Evolutionary conservation across 2,888 invertebrate genomes (phyloP), one percentile per base, ranked within the genome.

Genomic region (Limnephilus auricula): DNA sequence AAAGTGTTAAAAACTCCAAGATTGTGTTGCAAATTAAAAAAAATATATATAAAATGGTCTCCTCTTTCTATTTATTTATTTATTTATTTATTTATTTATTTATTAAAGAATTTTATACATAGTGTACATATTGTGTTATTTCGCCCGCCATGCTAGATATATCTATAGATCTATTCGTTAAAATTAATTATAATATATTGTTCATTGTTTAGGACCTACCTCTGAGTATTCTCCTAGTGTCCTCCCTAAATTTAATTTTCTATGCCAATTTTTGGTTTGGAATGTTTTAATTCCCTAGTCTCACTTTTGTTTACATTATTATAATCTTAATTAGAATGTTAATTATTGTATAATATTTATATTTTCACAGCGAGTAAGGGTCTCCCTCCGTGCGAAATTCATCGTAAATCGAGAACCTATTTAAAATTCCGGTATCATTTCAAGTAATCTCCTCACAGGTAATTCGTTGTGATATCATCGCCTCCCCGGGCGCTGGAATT

Each of bases 391-490:
- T 65, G 25, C 65, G 9, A 65, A 65, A 65, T n/a, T 32, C 34
- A 5, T 18, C 34, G 82, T 34, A 82, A 34, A 34, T 82, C 82
- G 18, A 34, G 25, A 82, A 34, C 25, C 82, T 37, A 82, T 82
- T 82, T 82, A 82, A 82, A 82, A 34, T 82, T 82, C 82, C 34
- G 34, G 34, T 82, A 82, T 82, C 82, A 34, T 34, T 25, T 34
- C 34, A 82, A 82, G 37, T 82, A 82, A 82, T 82, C 82, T 82
- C 82, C 32, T 34, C 34, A 34, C 32, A n/a, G 34, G 82, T 82
- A 82, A 82, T 82, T 34, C 82, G 25, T 82, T 82, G 82, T 82
- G 82, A 82, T 82, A 25, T 82, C 82, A 34, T 82, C 82, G 82
- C 15, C 34, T 82, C 34, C 18, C 18, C 4, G 34, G 82, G 4